Evolutionary conservation across 2,888 invertebrate species (phyloP), one percentile per base, ranked within the genome.

Genomic region (Mycalesis mineus): DNA sequence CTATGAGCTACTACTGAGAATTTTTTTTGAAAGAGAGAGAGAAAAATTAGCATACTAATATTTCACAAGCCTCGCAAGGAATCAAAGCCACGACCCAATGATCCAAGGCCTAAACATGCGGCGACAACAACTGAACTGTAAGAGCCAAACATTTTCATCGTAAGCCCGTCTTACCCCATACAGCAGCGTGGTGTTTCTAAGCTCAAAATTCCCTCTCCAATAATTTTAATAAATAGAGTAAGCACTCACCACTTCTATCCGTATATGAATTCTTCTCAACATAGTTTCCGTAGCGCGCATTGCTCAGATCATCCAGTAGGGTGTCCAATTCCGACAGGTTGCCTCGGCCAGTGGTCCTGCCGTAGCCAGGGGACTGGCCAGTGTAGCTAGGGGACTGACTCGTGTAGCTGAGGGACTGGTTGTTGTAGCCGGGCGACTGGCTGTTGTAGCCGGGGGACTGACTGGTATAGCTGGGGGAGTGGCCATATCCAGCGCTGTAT

Each of bases 321-420:
- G 95, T 96, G 82, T 98, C 98, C 77, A 98, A 83, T 82, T 98
- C 98, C 0, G 96, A 95, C 45, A 98, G 91, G 82, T 97, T 96
- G 68, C 94, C 95, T 47, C 83, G 72, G 5, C 71, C 75, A 52
- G 11, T 80, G 3, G 86, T 83, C 63, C 83, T 69, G 49, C 87
- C 88, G 58, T 88, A 86, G 5, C 82, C 84, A 9, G 64, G 52
- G 22, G 66, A 63, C 40, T 57, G 60, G 55, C 69, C 68, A 50
- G 67, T 71, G 66, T 79, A 77, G 29, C 72, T 73, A 0, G 79
- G 75, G 17, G 74, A 71, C 55, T 79, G 77, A 22, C 68, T 7
- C 11, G 44, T 57, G 61, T 85, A 84, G 7, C 80, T 80, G 8
- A 65, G 60, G 15, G 66, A 61, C 41, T 58, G 62, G 60, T 70